Evolutionary conservation across 2,797 vertebrate genomes (phyloP).

Genomic region (Xenentodon cancila): DNA sequence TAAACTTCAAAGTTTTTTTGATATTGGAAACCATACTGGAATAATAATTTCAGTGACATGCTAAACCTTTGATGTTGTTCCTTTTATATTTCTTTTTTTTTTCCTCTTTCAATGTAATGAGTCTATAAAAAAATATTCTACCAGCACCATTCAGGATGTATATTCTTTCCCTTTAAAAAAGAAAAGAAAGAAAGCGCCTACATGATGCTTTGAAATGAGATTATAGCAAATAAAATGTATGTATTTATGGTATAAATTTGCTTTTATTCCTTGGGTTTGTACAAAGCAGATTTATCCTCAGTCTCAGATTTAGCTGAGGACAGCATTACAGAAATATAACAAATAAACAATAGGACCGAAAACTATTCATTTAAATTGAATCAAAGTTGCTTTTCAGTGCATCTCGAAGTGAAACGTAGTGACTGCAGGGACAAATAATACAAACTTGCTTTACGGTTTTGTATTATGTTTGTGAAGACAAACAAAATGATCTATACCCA

Average conservation of each 20-base stretch:
- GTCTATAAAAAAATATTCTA: conserved; percentile 56
- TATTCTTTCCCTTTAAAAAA: conserved; percentile 32
- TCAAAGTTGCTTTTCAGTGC: conserved; percentile 27
- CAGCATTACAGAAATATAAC: conserved; percentile 1
- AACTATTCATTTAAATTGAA: conserved; percentile 40
- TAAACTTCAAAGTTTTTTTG: conserved; percentile 81
- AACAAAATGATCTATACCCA: conserved; percentile 60
- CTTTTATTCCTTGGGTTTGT: too few species aligned
- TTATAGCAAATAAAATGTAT: too few species aligned
- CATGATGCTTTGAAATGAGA: too few species aligned
- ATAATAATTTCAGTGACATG: conserved; percentile 70
- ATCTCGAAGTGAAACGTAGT: conserved; percentile 35
- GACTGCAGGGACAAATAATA: conserved; percentile 47
- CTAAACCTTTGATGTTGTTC: conserved; percentile 76
- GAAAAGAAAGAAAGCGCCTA: background rate
- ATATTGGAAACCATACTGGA: conserved; percentile 68
- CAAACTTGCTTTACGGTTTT: conserved; percentile 31
- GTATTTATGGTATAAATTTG: too few species aligned
- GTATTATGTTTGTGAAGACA: conserved; percentile 55
- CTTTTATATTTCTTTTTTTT: conserved; percentile 43
- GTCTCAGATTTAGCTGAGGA: background rate
- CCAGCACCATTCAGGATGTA: conserved; percentile 45
- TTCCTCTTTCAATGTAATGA: conserved; percentile 64
- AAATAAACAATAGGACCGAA: conserved; percentile 8
- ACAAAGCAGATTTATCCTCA: too few species aligned